Base-by-base conservation (phyloP, 2,113 vertebrate genomes). In the Chascanopsetta lugubris region DNA sequence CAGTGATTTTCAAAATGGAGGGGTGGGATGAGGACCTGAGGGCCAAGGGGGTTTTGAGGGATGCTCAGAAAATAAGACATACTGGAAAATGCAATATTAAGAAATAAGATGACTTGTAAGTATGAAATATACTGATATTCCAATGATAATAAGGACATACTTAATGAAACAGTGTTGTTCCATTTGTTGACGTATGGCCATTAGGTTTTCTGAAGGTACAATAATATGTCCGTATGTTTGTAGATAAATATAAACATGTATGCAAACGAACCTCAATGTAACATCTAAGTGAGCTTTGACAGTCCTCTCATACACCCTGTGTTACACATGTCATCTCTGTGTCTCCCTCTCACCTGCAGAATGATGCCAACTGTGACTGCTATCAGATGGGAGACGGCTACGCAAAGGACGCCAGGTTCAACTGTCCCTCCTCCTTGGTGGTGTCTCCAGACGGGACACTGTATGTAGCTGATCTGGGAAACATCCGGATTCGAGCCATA, bases 291-390 rank as follows among this genome's bases (percentile, higher is more conserved):
- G n/a, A 30, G 29, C 13, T 36, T 36, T 36, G 34, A 3, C 34
- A 36, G 6, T 36, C 61, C 21, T 30, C 20, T 38, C 18, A 6
- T 34, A 1, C 21, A 21, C 34, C 24, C 50, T 54, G 38, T 8
- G 27, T 43, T 13, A 42, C 8, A 40, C 18, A 38, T 18, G 20
- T 6, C 53, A 12, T 36, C 42, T 18, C 42, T 42, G 6, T 29
- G 2, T 50, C 10, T 64, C 48, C 17, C 3, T 24, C 22, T n/a
- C 2, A 40, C 20, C 30, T 49, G 24, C 69, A 90, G 89, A 98
- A 95, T 0, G 97, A 99, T 15, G 95, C 96, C 83, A 99, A 97
- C 88, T 99, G 97, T 34, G 97, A 99, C 92, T 99, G 97, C 70
- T 99, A 99, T 71, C 96, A 98, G 68, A 95, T 87, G 0, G 97